Percentiles rank a stretch among this genome's conserved stretches.
Conservation (phyloP, 2,797 vertebrate genomes). For the Anguilla obscura region DNA sequence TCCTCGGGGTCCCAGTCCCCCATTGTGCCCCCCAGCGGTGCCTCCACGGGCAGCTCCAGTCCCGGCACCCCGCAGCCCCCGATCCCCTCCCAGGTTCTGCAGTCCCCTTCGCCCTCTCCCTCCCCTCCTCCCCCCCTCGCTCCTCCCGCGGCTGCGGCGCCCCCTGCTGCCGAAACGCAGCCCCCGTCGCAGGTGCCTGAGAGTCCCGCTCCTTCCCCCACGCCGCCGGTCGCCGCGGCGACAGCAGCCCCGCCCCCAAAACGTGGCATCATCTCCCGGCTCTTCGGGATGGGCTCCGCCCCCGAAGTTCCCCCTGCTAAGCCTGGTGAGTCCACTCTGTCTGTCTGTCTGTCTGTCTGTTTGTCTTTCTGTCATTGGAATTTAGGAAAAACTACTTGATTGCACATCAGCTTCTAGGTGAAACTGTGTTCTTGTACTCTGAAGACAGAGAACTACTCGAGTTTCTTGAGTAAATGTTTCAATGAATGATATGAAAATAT, state of each 20-base stretch:
- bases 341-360: background rate
- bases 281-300: constrained; percentile 76
- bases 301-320: constrained; percentile 64
- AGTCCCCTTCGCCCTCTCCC: constrained; percentile 56
- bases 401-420: background rate
- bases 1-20: constrained; percentile 94
- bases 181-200: constrained; percentile 57
- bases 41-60: constrained; percentile 87
- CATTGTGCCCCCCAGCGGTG: constrained; percentile 75
- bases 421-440: background rate
- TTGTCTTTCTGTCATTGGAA: background rate
- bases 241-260: constrained; percentile 61
- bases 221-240: background rate
- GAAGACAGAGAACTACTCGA: background rate
- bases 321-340: constrained; percentile 69
- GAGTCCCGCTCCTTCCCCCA: constrained; percentile 33
- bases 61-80: constrained; percentile 85
- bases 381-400: background rate
- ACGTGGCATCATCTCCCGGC: constrained; percentile 88
- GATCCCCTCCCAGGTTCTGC: constrained; percentile 34
- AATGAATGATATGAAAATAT: background rate
- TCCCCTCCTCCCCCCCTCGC: constrained; percentile 43
- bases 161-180: constrained; percentile 50
- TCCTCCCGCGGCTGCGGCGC: constrained; percentile 46
- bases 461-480: background rate